Evolutionary conservation across 2,113 vertebrate genomes (phyloP).

Genomic region (Alectura lathami): DNA sequence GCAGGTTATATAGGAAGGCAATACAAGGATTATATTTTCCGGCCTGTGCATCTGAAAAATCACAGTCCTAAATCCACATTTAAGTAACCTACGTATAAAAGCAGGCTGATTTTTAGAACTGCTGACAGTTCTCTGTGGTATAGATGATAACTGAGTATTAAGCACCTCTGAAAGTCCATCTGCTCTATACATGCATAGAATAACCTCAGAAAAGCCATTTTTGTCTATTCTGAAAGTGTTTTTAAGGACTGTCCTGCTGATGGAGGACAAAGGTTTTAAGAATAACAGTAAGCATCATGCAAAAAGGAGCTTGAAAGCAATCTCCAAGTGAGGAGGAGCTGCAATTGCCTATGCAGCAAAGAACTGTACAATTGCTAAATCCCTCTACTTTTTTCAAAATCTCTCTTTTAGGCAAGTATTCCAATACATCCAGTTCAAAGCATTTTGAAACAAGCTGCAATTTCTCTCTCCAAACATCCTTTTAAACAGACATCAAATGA

Average conservation of each 20-base stretch:
- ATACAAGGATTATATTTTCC: neutral
- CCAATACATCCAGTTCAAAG: neutral
- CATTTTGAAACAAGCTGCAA: neutral
- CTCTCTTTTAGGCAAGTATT: neutral
- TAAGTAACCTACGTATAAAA: conserved; percentile 18
- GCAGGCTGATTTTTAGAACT: neutral
- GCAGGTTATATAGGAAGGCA: neutral
- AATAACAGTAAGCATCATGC: neutral
- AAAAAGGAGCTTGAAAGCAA: neutral
- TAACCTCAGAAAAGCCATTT: neutral
- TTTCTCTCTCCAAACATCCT: neutral
- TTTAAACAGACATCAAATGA: neutral
- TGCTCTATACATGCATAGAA: neutral
- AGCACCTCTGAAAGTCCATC: conserved; percentile 12
- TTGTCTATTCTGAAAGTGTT: neutral
- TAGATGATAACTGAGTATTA: neutral
- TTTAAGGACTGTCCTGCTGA: neutral
- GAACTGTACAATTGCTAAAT: neutral
- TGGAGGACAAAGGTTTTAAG: neutral
- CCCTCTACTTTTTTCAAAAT: neutral
- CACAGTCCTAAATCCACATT: conserved; percentile 10
- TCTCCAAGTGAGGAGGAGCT: neutral
- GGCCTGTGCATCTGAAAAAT: neutral
- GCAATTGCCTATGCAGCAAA: neutral
- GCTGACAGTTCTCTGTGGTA: neutral